Base-by-base conservation (phyloP, 92 coral and sea anemone genomes). In the Actinostola sp. region DNA sequence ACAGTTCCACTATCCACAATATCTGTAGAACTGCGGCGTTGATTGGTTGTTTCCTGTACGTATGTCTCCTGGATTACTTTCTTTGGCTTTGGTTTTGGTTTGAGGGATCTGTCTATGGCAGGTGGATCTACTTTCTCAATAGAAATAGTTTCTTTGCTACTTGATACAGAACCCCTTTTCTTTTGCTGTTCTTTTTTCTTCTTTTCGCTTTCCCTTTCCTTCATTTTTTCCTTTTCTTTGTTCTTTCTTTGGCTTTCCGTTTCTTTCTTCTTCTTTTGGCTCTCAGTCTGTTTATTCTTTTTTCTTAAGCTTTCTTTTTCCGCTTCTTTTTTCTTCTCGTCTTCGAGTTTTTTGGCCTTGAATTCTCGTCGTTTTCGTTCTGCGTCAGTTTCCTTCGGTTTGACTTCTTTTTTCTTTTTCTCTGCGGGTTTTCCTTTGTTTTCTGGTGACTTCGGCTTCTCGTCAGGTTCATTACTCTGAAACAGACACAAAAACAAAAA, bases 281-380 rank as follows among this genome's bases (percentile, higher is more conserved):
- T 57, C 28, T 57, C 63, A 4, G 24, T 30, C 15, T 43, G 5
- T 27, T 53, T 53, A 4, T 9, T 21, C 14, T 67, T 29, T 45
- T 67, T 67, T 57, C 28, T 57, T 8, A 30, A 7, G 21, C 39
- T 57, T n/a, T 57, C 63, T 29, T 46, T 67, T 31, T 67, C 72
- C 1, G 29, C 39, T 34, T 28, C 8, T 12, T 27, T 27, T 25
- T 20, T 19, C 19, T 38, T 62, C 35, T 62, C 55, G 16, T 45
- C 56, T 27, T 65, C 71, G 9, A 65, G 49, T 62, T 62, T 62
- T 23, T 62, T 62, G 49, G 49, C 51, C 38, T 62, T 62, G 19
- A 17, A 32, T 38, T 62, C 68, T 23, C 32, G 48, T 17, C 35
- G 34, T 25, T 62, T 62, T 33, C 68, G 6, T 27, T 28, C 68